Evolutionary conservation across 23 tunicate genomes (phyloP), one percentile per base, ranked within the genome.

Genomic region (Aplidium turbinatum): DNA sequence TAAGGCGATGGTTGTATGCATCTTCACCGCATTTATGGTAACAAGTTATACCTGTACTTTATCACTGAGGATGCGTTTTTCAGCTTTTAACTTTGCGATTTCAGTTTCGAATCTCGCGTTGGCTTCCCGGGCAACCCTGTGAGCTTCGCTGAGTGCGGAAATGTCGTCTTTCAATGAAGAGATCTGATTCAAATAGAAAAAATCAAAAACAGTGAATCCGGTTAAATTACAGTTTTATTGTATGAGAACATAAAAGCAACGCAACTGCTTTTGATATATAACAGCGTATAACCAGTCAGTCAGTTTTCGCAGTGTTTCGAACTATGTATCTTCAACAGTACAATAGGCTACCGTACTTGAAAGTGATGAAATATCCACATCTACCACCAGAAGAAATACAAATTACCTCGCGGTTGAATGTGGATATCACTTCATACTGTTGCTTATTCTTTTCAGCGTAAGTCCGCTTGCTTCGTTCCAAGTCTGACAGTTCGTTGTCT

Each of bases 81-180:
- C 87, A 16, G 73, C 50, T 51, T 50, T 50, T 40, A 81, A 87
- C 54, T 81, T 76, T 31, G 57, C 72, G 5, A 88, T 52, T 38
- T 81, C 70, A 27, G 42, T 34, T 45, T 88, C 87, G 0, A 81
- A 46, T 47, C 60, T 75, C 54, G 1, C 40, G 52, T 55, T 74
- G 35, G 73, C 47, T 26, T 81, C 87, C n/a, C 80, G 68, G 18
- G 96, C 81, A 27, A 75, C 64, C 69, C 55, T 48, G 57, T 88
- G 96, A 0, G 96, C 96, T 13, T 85, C 68, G 48, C 87, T 79
- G 18, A 88, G 31, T 1, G 96, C 87, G 1, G 80, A 40, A n/a
- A 88, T 88, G 73, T 88, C 96, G 24, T 77, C 85, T 60, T 81
- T 81, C 58, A 88, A 66, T 35, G 96, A 81, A 27, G 82, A 20